Evolutionary conservation across 2,888 invertebrate species (phyloP), one percentile per base, ranked within the genome.

Genomic region (Quadriops clusia): DNA sequence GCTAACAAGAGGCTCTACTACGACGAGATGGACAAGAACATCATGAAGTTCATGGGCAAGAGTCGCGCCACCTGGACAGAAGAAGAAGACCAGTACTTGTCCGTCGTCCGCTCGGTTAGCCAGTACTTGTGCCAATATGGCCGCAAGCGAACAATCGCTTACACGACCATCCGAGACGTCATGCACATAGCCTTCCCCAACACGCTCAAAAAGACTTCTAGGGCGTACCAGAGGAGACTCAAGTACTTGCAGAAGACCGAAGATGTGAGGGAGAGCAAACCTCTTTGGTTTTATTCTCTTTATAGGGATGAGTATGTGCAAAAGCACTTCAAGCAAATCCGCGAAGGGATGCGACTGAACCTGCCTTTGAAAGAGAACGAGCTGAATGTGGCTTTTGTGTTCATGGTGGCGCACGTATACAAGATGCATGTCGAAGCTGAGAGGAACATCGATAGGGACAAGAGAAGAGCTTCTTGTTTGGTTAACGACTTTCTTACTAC

Each of bases 61-160:
- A 45, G 69, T 12, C 63, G 69, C 4, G 72, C 77, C 0, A 64
- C 65, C 5, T 86, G 83, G 81, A 63, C 67, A 5, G 51, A 66
- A 0, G 62, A 67, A 18, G 85, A 86, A 55, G 83, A 84, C 54
- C 71, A 70, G 23, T 56, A 79, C 31, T 50, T 85, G 3, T 58
- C 78, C 24, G 64, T 83, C 38, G 72, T 75, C 39, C 74, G 76
- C 42, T 73, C 77, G 0, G 76, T 74, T 1, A 65, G 67, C 38
- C 51, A 67, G 33, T 68, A 73, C 39, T 54, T 77, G 9, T 66
- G 60, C 27, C 61, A 63, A 0, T 60, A 60, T 38, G 52, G 50
- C 1, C 56, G 59, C 4, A 60, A 59, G 27, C 61, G 65, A 34
- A 34, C 57, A 3, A 54, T 69, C 10, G 50, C 58, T 0, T 65